phyloP scores from a whole-genome alignment of 1,140 invertebrate genomes.

The Neodiprion lecontei region DNA sequence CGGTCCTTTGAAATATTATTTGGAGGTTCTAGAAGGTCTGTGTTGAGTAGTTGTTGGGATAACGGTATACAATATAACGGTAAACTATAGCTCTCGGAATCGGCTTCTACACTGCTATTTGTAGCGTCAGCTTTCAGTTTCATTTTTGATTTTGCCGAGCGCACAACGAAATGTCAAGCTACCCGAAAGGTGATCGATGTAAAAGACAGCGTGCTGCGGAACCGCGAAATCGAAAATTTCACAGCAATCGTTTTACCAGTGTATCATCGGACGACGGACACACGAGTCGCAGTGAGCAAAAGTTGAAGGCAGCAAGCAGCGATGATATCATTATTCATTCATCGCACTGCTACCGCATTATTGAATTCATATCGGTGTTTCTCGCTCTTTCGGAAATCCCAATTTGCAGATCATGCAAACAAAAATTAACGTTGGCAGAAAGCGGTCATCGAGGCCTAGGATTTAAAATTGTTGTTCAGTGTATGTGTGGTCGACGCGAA shows the following conservation, averaged over 20 bases:
- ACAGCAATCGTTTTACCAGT: constrained; percentile 19
- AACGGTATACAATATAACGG: neutral
- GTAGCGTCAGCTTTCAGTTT: neutral
- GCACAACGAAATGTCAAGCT: constrained; percentile 2
- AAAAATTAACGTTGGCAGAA: constrained; percentile 25
- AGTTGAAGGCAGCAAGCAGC: constrained; percentile 22
- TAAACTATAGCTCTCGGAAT: too few species aligned
- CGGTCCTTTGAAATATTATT: too few species aligned
- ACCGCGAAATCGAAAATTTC: constrained; percentile 19
- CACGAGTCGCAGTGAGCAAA: constrained; percentile 21
- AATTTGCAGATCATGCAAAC: constrained; percentile 26
- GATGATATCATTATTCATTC: constrained; percentile 23
- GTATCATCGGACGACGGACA: constrained; percentile 11
- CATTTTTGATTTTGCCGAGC: neutral
- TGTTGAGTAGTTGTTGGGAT: neutral
- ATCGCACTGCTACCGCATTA: constrained; percentile 27
- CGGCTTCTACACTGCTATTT: neutral
- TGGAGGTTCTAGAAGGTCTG: too few species aligned
- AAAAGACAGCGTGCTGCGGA: constrained; percentile 9
- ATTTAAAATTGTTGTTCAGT: constrained; percentile 28
- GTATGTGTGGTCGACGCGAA: constrained; percentile 25
- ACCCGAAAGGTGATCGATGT: constrained; percentile 13
- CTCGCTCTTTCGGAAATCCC: constrained; percentile 24
- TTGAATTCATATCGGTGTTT: constrained; percentile 29
- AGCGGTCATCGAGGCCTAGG: constrained; percentile 29